Percentiles rank a stretch among this genome's conserved stretches.
phyloP scores from a whole-genome alignment of 35 echinoderm and acorn worm species.

The Apostichopus californicus region DNA sequence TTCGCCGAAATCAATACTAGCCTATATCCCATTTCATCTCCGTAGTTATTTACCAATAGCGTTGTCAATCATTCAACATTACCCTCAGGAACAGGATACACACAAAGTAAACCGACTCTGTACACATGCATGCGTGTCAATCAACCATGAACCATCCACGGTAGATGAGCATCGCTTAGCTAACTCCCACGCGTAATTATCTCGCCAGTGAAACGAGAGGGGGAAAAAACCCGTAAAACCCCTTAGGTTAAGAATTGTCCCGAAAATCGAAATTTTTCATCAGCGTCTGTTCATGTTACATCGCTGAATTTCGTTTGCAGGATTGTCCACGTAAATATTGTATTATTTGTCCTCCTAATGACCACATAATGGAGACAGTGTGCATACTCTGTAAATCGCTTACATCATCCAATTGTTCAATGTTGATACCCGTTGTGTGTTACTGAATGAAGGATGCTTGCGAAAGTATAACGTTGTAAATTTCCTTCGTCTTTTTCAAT shows the following conservation, averaged over 20 bases:
- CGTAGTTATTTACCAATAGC: neutral
- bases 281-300: neutral
- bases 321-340: too few relatives aligned
- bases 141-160: neutral
- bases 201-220: neutral
- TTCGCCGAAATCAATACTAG: neutral
- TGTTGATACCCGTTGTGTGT: too few relatives aligned
- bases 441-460: too few relatives aligned
- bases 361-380: too few relatives aligned
- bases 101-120: neutral
- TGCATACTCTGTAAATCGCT: too few relatives aligned
- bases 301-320: neutral
- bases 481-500: too few relatives aligned
- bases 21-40: neutral
- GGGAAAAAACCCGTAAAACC: neutral
- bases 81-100: neutral
- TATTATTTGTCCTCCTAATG: too few relatives aligned
- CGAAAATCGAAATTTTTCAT: neutral
- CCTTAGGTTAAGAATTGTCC: too few relatives aligned
- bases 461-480: too few relatives aligned
- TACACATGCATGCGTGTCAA: neutral
- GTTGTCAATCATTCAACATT: neutral
- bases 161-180: neutral
- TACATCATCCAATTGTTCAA: too few relatives aligned
- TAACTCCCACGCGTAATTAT: constrained; percentile 1